phyloP scores from a whole-genome alignment of 2,888 invertebrate species.

The Apamea anceps region DNA sequence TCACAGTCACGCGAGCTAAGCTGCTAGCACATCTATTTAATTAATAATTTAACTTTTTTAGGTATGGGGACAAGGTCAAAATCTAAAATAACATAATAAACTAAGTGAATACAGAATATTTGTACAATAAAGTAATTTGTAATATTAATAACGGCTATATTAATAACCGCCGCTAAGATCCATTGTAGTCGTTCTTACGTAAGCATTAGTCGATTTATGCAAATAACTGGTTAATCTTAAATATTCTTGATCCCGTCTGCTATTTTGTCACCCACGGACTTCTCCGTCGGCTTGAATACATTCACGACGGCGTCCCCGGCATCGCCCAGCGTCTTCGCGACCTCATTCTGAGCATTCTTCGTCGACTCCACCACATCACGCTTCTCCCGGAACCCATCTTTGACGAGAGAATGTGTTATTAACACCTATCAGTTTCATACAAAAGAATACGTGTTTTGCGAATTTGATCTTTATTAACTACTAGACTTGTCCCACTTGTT shows the following conservation, averaged over 20 bases:
- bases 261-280: conserved; percentile 80
- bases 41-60: too few relatives aligned
- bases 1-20: neutral
- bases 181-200: conserved; percentile 49
- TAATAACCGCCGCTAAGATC: conserved; percentile 10
- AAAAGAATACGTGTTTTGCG: neutral
- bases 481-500: neutral
- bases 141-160: too few relatives aligned
- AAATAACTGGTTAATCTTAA: conserved; percentile 69
- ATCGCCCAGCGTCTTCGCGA: too few relatives aligned
- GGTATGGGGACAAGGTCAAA: neutral
- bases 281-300: conserved; percentile 86
- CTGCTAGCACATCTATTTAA: neutral
- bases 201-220: conserved; percentile 27
- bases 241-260: conserved; percentile 79
- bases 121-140: neutral
- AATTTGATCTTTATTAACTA: neutral
- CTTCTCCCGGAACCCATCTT: too few relatives aligned
- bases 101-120: conserved; percentile 1
- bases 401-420: neutral
- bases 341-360: too few relatives aligned
- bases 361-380: too few relatives aligned
- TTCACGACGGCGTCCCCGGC: conserved; percentile 85
- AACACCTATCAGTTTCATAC: neutral
- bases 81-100: conserved; percentile 2